A percentile compares a stretch with the other conserved stretches of the same genome.
These are phyloP conservation scores for Tupaia chinensis DNA, from an alignment of 2,113 vertebrate genomes.

Conservation along the genomic window DNA sequence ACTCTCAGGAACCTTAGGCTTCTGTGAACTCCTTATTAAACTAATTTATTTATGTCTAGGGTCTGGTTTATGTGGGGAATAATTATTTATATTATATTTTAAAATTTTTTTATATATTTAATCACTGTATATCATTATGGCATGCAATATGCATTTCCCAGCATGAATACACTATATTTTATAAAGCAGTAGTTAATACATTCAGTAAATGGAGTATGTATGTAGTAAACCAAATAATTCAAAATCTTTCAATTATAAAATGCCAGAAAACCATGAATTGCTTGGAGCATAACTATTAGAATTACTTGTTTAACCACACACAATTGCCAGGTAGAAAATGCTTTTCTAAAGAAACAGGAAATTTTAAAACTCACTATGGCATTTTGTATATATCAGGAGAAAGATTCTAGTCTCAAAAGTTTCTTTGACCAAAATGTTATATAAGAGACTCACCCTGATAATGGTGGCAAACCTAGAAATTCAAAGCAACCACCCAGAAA, in stretches of 20 bases:
- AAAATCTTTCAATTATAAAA: background rate
- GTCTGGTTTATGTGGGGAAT: background rate
- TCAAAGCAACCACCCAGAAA: background rate
- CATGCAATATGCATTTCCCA: too few relatives aligned
- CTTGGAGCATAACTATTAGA: background rate
- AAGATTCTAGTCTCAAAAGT: constrained; percentile 10
- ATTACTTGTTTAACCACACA: constrained; percentile 8
- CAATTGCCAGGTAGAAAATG: background rate
- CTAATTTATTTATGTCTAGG: background rate
- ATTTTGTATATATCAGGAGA: constrained; percentile 31
- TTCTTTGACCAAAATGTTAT: constrained; percentile 41
- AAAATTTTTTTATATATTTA: too few relatives aligned
- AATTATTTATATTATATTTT: too few relatives aligned
- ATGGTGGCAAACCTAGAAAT: background rate
- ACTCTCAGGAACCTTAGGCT: background rate
- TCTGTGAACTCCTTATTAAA: background rate
- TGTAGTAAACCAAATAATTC: constrained; percentile 11
- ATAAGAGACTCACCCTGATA: background rate
- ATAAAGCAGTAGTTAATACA: constrained; percentile 1
- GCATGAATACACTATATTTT: too few relatives aligned
- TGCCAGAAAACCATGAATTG: background rate
- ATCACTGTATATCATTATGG: too few relatives aligned
- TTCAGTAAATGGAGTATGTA: background rate
- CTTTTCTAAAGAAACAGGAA: background rate
- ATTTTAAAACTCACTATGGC: background rate